Evolutionary conservation across 2,888 invertebrate genomes (phyloP).

Genomic region (Drosophila pegasa): DNA sequence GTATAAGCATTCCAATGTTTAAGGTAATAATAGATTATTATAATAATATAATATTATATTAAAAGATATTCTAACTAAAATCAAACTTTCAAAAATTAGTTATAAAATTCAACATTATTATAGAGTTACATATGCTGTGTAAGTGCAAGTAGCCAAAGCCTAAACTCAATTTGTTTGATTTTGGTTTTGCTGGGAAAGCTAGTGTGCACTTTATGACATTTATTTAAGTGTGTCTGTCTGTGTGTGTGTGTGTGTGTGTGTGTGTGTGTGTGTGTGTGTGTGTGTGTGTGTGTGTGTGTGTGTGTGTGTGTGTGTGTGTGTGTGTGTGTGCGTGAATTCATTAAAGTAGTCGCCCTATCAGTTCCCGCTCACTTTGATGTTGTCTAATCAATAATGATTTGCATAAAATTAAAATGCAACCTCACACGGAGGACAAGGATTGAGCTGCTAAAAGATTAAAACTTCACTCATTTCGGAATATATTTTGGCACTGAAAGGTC

Average conservation of each 20-base stretch:
- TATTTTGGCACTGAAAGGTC: neutral
- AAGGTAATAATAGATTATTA: too few species aligned
- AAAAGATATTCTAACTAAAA: too few species aligned
- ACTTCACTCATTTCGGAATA: neutral
- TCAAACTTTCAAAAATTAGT: neutral
- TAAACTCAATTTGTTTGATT: neutral
- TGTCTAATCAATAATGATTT: constrained; percentile 17
- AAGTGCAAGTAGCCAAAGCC: too few species aligned
- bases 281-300: neutral
- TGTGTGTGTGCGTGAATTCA: neutral
- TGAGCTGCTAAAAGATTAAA: neutral
- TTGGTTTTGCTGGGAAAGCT: neutral
- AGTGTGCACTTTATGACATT: neutral
- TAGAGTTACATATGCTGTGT: neutral
- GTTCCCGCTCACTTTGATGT: neutral
- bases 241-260: neutral
- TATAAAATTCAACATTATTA: neutral
- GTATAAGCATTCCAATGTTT: too few species aligned
- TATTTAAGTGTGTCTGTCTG: too few species aligned
- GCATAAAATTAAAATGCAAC: constrained; percentile 15
- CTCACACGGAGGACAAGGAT: neutral
- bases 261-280: neutral
- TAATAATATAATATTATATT: too few species aligned
- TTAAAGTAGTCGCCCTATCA: neutral
- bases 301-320: neutral